Conservation (phyloP, 2,888 invertebrate species). For the Coecobrya sp. region DNA sequence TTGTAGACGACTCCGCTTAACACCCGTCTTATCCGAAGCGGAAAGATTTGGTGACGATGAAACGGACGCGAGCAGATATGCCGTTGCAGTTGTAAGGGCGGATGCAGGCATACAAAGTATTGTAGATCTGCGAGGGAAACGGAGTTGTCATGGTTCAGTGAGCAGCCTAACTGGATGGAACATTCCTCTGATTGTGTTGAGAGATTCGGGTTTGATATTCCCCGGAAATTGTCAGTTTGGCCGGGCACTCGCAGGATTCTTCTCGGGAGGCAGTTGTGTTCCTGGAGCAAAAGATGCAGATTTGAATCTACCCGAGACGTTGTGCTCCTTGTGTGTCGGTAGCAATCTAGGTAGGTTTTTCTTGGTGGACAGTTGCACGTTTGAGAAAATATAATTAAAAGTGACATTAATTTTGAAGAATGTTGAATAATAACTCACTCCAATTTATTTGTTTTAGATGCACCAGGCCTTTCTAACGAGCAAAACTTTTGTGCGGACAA, state of each 20-base stretch:
- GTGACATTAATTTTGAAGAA: background rate
- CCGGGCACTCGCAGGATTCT: slow-evolving; percentile 84
- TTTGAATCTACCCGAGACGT: slow-evolving; percentile 84
- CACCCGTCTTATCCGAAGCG: slow-evolving; percentile 85
- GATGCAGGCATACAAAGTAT: slow-evolving; percentile 86
- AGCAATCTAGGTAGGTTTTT: slow-evolving; percentile 83
- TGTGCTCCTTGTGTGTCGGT: slow-evolving; percentile 86
- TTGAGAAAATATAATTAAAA: no score
- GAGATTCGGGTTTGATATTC: slow-evolving; percentile 84
- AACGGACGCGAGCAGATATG: slow-evolving; percentile 84
- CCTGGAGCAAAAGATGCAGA: slow-evolving; percentile 85
- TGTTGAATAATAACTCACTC: background rate
- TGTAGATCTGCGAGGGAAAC: slow-evolving; percentile 85
- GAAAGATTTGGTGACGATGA: slow-evolving; percentile 86
- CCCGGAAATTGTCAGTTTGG: slow-evolving; percentile 85
- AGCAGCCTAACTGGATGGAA: slow-evolving; percentile 85
- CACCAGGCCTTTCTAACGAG: slow-evolving; percentile 82
- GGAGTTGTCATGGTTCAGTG: slow-evolving; percentile 85
- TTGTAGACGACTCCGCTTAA: slow-evolving; percentile 82
- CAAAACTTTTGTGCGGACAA: slow-evolving; percentile 86
- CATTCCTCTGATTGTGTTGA: slow-evolving; percentile 85
- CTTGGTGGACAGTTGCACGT: background rate
- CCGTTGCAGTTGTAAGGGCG: slow-evolving; percentile 84
- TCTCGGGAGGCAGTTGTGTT: slow-evolving; percentile 85
- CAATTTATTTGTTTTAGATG: slow-evolving; percentile 80